Evolutionary conservation across 2,113 vertebrate genomes (phyloP).

Genomic region (Damaliscus lunatus): DNA sequence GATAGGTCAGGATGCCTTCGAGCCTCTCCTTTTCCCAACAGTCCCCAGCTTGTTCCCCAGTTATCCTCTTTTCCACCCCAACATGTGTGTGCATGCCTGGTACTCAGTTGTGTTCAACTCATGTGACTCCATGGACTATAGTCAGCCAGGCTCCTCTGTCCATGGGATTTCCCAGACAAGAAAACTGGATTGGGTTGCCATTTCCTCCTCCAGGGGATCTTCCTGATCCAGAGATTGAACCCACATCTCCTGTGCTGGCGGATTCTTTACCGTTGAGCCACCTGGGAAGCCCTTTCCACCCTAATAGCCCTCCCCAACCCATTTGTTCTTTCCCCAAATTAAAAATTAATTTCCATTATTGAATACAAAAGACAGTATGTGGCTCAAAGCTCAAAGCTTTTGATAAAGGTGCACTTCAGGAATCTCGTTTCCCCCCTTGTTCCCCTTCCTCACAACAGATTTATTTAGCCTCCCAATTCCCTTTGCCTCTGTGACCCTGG

Average conservation of each 20-base stretch:
- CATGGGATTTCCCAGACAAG: not conserved
- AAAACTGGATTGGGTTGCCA: not conserved
- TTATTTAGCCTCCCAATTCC: not conserved
- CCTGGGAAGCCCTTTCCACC: not conserved
- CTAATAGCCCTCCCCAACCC: not conserved
- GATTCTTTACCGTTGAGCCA: not conserved
- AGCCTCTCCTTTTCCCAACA: not conserved
- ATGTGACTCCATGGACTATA: not conserved
- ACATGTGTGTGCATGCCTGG: not conserved
- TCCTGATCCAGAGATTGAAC: not conserved
- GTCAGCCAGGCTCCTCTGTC: not conserved
- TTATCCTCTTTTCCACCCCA: not conserved
- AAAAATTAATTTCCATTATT: conserved; percentile 18
- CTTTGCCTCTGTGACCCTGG: not conserved
- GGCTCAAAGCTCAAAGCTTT: not conserved
- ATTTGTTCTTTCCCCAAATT: not conserved
- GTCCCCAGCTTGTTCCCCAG: not conserved
- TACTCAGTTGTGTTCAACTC: not conserved
- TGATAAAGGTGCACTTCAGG: not conserved
- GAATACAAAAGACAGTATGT: not conserved
- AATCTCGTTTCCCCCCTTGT: not conserved
- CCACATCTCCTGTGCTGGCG: not conserved
- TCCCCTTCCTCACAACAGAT: not conserved
- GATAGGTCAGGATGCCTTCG: not conserved
- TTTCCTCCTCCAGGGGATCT: not conserved